These are phyloP conservation scores for Apodemia zela DNA, from an alignment of 2,888 invertebrate species.

Conservation along the genomic window DNA sequence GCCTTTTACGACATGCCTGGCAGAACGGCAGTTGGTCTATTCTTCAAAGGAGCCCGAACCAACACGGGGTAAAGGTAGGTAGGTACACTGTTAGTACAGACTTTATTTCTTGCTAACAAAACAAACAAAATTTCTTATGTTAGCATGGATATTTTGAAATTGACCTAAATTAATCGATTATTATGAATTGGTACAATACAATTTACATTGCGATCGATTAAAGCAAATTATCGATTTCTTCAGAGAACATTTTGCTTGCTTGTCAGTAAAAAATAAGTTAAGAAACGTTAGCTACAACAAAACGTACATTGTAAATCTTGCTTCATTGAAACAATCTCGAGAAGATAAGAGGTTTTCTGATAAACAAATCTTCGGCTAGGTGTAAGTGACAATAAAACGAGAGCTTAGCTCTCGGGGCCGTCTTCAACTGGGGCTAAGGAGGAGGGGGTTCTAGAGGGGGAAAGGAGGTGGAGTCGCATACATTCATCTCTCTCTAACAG, in stretches of 20 bases:
- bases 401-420: conserved; percentile 74
- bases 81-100: too few relatives aligned
- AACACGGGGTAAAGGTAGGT: too few relatives aligned
- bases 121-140: too few relatives aligned
- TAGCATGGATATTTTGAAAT: too few relatives aligned
- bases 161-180: too few relatives aligned
- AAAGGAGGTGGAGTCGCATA: conserved; percentile 45
- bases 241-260: background rate
- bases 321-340: conserved; percentile 15
- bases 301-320: conserved; percentile 6
- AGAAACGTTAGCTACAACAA: background rate
- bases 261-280: background rate
- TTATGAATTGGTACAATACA: too few relatives aligned
- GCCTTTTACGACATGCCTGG: too few relatives aligned
- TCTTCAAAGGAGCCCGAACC: too few relatives aligned
- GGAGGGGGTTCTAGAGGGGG: conserved; percentile 30
- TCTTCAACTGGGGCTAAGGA: conserved; percentile 68
- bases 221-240: background rate
- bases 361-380: conserved; percentile 66
- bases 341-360: conserved; percentile 38
- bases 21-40: too few relatives aligned
- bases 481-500: conserved; percentile 51
- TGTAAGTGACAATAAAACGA: conserved; percentile 79
- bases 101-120: too few relatives aligned
- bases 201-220: background rate